Conservation (phyloP, 2,113 vertebrate genomes). For the Sphaerodactylus townsendi region DNA sequence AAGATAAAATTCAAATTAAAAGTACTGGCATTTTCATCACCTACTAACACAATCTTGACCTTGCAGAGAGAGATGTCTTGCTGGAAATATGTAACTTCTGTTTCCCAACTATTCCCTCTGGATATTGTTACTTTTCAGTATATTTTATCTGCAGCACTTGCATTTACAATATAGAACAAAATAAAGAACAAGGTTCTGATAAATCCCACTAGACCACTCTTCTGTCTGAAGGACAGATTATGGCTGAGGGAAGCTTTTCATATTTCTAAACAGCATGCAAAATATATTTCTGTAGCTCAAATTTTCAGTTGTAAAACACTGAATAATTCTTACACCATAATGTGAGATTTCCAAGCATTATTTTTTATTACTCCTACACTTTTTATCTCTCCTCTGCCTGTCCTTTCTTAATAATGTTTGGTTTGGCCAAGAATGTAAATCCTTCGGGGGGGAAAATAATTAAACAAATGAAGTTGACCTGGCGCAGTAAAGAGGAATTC, state of each 20-base stretch:
- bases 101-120: constrained; percentile 33
- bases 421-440: no score
- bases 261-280: constrained; percentile 6
- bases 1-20: constrained; percentile 46
- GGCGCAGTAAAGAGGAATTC: no score
- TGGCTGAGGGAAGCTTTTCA: constrained; percentile 13
- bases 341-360: neutral
- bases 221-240: constrained; percentile 28
- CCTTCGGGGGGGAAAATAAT: no score
- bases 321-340: neutral
- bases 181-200: constrained; percentile 16
- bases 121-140: constrained; percentile 26
- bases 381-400: neutral
- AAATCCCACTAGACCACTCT: neutral
- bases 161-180: constrained; percentile 29
- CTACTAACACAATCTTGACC: constrained; percentile 25
- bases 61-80: constrained; percentile 49
- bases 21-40: constrained; percentile 32
- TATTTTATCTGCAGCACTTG: constrained; percentile 27
- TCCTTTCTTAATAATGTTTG: no score
- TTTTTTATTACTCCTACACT: neutral
- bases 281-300: constrained; percentile 2
- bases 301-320: constrained; percentile 9
- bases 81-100: constrained; percentile 34
- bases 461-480: no score